Base-by-base conservation (phyloP, 2,797 vertebrate genomes). In the Cuculus canorus region DNA sequence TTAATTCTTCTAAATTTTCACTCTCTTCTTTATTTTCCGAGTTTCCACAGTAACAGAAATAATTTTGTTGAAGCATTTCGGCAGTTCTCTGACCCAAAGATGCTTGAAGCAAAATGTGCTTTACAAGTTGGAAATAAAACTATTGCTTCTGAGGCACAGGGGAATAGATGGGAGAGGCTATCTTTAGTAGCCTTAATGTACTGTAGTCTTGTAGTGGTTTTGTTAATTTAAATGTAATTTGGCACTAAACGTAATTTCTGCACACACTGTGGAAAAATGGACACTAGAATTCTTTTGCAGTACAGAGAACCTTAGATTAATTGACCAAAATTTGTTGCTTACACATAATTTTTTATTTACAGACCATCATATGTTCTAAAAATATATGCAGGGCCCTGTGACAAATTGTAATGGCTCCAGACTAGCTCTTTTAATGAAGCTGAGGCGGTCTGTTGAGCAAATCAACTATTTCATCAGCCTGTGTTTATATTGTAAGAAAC, bases 291-390 rank as follows among this genome's bases (percentile, higher is more conserved):
- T 86, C 50, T 86, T 93, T 84, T 57, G 82, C 71, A 77, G 50
- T 79, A 50, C 33, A 77, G 66, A 82, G 27, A 95, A 88, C 48
- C 66, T 86, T 90, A 82, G 56, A 71, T 86, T 90, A 94, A 95
- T 93, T 90, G 70, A 71, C 66, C 64, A 88, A 93, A 93, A 92
- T 80, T 61, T 80, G 43, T 27, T 92, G 33, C 43, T 84, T 80
- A 66, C 35, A 68, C 70, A 90, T 82, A 86, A 77, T 75, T 45
- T 82, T 93, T 93, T 70, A 53, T 77, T 95, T 90, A 56, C 89
- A 96, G 72, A 93, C n/a, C 73, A 91, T 66, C 65, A 24, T 76
- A 75, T 90, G 90, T 86, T 88, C 92, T 91, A 93, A 93, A 95
- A 97, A 88, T 89, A 84, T 12, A 64, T 1, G 2, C 43, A 73